These are phyloP conservation scores for Lumbricus terrestris DNA, from an alignment of 2,888 invertebrate species.

Conservation along the genomic window DNA sequence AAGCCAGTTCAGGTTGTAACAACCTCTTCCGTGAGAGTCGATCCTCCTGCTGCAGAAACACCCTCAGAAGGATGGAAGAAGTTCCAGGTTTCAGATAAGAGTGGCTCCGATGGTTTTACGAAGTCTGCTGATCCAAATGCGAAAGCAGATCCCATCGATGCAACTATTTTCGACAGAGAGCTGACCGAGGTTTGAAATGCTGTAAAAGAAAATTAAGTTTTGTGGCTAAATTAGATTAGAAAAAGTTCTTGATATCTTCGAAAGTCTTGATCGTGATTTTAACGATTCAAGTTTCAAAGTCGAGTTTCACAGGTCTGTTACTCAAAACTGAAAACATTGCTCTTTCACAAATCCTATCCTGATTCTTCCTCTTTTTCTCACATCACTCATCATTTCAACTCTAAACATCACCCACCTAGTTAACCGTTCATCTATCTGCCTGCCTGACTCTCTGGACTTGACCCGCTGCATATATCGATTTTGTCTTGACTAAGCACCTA, in stretches of 20 bases:
- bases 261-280: neutral
- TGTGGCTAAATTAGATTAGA: neutral
- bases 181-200: neutral
- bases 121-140: neutral
- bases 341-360: too few species aligned
- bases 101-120: neutral
- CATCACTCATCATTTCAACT: too few species aligned
- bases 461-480: too few species aligned
- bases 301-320: neutral
- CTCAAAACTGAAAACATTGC: too few species aligned
- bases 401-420: too few species aligned
- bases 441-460: too few species aligned
- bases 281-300: neutral
- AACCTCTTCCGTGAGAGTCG: neutral
- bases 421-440: too few species aligned
- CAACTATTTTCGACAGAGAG: neutral
- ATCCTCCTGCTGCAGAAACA: neutral
- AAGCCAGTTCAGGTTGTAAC: neutral
- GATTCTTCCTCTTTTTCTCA: too few species aligned
- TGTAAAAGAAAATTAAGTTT: neutral
- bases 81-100: neutral
- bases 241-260: neutral
- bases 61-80: neutral
- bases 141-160: neutral
- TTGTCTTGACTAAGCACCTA: too few species aligned